phyloP scores from a whole-genome alignment of 2,888 invertebrate genomes.

The Chironomus riparius region DNA sequence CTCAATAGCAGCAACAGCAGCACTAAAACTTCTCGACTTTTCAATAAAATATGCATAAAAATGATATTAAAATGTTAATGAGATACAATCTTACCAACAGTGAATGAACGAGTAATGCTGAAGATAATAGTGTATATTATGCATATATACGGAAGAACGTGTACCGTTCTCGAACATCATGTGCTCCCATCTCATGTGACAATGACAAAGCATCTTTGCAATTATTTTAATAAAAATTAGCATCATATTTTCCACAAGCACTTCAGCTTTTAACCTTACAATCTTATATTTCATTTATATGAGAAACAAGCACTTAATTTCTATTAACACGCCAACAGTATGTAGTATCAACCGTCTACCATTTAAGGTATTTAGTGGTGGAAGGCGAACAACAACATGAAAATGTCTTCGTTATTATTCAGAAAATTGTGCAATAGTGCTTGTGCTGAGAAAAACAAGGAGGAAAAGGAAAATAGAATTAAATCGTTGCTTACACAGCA shows the following conservation, averaged over 20 bases:
- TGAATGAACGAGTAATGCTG: no score
- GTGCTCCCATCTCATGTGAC: not conserved
- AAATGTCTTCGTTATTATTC: no score
- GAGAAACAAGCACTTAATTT: not conserved
- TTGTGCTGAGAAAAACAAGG: not conserved
- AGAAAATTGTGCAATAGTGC: no score
- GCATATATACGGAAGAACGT: no score
- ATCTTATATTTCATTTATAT: not conserved
- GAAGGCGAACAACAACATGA: no score
- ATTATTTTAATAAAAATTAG: no score
- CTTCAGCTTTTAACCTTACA: not conserved
- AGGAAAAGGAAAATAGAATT: not conserved
- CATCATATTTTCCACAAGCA: no score
- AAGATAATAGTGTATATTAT: no score
- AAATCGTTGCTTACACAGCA: not conserved
- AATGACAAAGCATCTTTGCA: no score
- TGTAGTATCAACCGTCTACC: not conserved
- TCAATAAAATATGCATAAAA: not conserved
- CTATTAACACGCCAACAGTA: not conserved
- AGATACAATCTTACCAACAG: not conserved
- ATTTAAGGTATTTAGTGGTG: no score
- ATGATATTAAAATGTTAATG: not conserved
- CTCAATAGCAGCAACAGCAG: not conserved
- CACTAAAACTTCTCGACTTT: not conserved
- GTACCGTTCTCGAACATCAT: not conserved